These are phyloP conservation scores for Metopolophium dirhodum DNA, from an alignment of 1,140 invertebrate species.

Conservation along the genomic window DNA sequence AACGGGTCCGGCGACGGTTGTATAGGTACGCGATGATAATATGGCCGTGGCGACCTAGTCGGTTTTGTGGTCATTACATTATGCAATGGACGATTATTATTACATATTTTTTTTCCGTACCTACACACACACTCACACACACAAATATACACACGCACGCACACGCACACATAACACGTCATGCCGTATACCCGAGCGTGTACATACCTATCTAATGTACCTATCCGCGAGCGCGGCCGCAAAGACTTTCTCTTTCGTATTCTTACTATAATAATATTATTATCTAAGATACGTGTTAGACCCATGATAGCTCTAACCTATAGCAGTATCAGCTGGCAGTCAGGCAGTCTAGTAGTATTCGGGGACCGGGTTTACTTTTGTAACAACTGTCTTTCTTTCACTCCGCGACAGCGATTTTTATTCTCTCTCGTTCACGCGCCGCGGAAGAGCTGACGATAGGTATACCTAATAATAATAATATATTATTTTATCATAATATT, in stretches of 20 bases:
- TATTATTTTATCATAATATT: background rate
- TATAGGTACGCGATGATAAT: background rate
- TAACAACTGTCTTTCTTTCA: background rate
- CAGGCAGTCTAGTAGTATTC: background rate
- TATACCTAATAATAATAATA: too few relatives aligned
- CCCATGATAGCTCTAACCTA: background rate
- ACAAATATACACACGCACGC: too few relatives aligned
- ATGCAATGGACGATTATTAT: slow-evolving; percentile 34
- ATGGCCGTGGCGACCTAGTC: background rate
- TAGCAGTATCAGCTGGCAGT: background rate
- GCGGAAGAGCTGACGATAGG: background rate
- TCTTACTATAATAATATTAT: background rate
- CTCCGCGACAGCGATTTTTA: background rate
- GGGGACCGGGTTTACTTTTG: background rate
- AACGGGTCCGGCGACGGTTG: background rate
- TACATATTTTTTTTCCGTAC: background rate
- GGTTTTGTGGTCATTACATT: slow-evolving; percentile 42
- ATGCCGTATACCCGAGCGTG: background rate
- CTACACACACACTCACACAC: background rate
- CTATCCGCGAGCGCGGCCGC: background rate
- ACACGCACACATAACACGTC: background rate
- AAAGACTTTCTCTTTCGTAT: slow-evolving; percentile 24
- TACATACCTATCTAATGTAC: background rate
- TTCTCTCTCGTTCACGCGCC: background rate
- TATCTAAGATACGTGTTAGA: background rate